Evolutionary conservation across 2,113 vertebrate genomes (phyloP), one percentile per base, ranked within the genome.

Genomic region (Taurulus bubalis): DNA sequence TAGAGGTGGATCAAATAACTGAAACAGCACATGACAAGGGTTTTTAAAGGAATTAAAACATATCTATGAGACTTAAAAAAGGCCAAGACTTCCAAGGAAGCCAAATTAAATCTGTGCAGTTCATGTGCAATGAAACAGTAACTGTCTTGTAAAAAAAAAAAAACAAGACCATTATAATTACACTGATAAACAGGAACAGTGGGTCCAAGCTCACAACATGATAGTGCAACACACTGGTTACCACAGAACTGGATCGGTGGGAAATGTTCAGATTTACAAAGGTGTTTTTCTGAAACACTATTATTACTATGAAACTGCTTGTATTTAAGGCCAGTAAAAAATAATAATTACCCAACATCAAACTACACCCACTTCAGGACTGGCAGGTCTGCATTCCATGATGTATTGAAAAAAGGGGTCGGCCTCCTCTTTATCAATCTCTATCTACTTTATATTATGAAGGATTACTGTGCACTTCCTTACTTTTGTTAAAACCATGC

Each of bases 291-390:
- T 53, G 20, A 2, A 5, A n/a, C 24, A 22, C 56, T 55, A 59
- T 16, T 59, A 26, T 56, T 2, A 51, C 71, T 82, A 64, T 30
- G 11, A 80, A 80, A 40, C 28, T 12, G 4, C 5, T 42, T 80
- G 51, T 62, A 49, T 65, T 60, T 8, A 42, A 56, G 6, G 14
- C n/a, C 22, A 67, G 0, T 32, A 6, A 47, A 7, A 66, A 8
- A 74, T 60, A 72, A 65, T 80, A 60, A 80, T 70, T 34, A 18
- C 6, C n/a, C 56, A 80, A 40, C 36, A 73, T 10, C 53, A 11
- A 69, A 67, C 77, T 74, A 53, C 42, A 67, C 51, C 64, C 45
- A 76, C 6, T 49, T 68, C 16, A 22, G 36, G 71, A 82, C 79
- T 6, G 2, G 76, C 15, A 20, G 1, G 40, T 53, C 34, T 12